Conservation (phyloP, 2,888 invertebrate genomes). For the Ormyrus rosae region DNA sequence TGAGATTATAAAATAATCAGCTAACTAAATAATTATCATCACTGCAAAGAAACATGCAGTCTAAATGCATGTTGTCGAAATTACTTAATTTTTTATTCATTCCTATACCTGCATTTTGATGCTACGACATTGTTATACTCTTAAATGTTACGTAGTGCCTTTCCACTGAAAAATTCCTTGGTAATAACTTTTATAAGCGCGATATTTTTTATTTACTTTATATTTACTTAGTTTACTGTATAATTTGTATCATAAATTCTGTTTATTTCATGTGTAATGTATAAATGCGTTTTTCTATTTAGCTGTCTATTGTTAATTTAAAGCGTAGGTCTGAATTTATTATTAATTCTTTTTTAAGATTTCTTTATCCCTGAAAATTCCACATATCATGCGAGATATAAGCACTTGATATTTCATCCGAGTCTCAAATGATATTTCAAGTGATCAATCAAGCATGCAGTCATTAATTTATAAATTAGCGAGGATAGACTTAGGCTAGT, state of each 20-base stretch:
- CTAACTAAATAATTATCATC: background rate
- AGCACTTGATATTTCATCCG: conserved; percentile 41
- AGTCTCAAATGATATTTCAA: conserved; percentile 23
- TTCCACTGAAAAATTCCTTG: conserved; percentile 3
- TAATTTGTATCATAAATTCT: conserved; percentile 19
- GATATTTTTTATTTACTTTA: conserved; percentile 11
- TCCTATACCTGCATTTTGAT: conserved; percentile 38
- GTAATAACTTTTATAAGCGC: background rate
- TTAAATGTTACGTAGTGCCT: conserved; percentile 1
- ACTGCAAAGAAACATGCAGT: conserved; percentile 7
- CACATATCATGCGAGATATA: conserved; percentile 49
- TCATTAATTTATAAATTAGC: conserved; percentile 56
- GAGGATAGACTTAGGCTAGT: conserved; percentile 54
- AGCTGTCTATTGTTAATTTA: background rate
- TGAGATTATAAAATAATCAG: background rate
- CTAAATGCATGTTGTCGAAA: conserved; percentile 13
- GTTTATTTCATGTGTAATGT: conserved; percentile 4
- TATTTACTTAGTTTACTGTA: conserved; percentile 6
- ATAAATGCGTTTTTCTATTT: background rate
- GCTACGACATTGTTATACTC: background rate
- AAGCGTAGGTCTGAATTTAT: conserved; percentile 24
- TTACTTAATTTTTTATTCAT: conserved; percentile 22
- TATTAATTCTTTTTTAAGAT: conserved; percentile 8
- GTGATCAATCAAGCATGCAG: conserved; percentile 45
- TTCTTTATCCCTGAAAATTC: conserved; percentile 29